Conservation (phyloP, 1,140 invertebrate genomes). For the Drosophila micromelanica region DNA sequence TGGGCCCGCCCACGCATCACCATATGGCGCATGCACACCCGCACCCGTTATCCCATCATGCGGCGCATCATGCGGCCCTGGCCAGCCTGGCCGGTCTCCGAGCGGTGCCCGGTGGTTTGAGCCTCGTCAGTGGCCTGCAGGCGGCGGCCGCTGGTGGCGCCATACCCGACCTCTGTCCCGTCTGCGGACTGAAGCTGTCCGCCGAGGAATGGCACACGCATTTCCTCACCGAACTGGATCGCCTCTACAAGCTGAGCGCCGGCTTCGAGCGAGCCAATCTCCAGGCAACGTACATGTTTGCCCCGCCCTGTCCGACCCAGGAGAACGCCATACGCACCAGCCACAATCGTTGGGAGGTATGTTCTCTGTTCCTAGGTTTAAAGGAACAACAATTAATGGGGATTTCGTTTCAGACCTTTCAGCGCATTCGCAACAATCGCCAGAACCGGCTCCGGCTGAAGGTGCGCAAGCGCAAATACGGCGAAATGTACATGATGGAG, state of each 20-base stretch:
- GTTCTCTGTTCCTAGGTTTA: not conserved
- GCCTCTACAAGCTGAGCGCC: constrained; percentile 88
- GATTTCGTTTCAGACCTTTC: constrained; percentile 87
- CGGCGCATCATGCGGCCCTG: constrained; percentile 73
- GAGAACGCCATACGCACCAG: constrained; percentile 86
- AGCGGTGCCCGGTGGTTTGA: constrained; percentile 65
- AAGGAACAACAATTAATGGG: no score
- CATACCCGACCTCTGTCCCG: constrained; percentile 87
- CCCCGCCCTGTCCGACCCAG: constrained; percentile 82
- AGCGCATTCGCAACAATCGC: constrained; percentile 92
- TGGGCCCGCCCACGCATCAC: constrained; percentile 61
- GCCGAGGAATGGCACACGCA: constrained; percentile 91
- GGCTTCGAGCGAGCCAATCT: constrained; percentile 85
- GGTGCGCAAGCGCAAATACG: constrained; percentile 88
- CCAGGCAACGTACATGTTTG: constrained; percentile 83
- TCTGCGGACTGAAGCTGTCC: constrained; percentile 90
- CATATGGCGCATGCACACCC: constrained; percentile 69
- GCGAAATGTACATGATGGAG: constrained; percentile 85
- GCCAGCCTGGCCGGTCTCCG: constrained; percentile 72
- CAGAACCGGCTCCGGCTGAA: constrained; percentile 87
- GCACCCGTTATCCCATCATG: constrained; percentile 65
- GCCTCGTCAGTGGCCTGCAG: constrained; percentile 65
- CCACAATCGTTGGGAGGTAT: constrained; percentile 90
- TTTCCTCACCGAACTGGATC: constrained; percentile 91
- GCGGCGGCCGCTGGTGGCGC: constrained; percentile 68